These are phyloP conservation scores for Calidris pugnax DNA, from an alignment of 2,113 vertebrate species.

Conservation along the genomic window DNA sequence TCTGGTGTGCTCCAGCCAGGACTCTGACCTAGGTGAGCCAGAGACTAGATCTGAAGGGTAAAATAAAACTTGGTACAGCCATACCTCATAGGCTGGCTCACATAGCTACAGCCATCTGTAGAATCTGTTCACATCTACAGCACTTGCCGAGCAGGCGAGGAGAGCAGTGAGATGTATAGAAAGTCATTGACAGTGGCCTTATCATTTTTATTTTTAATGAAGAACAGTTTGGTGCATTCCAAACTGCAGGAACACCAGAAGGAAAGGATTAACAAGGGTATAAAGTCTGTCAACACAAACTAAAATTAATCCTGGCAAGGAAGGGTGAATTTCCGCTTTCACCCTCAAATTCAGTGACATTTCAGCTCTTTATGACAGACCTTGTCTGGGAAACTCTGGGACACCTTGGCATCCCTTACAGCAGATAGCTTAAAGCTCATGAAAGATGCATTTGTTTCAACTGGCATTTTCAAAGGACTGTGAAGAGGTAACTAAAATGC, in stretches of 20 bases:
- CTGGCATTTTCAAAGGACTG: neutral
- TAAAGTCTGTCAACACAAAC: neutral
- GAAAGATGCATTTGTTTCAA: neutral
- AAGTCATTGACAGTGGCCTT: neutral
- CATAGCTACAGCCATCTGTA: neutral
- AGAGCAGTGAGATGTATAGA: neutral
- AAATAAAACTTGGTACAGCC: neutral
- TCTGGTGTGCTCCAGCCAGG: neutral
- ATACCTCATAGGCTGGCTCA: rapidly evolving
- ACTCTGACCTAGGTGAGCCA: neutral
- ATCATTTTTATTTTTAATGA: neutral
- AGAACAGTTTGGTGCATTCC: neutral
- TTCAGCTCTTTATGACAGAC: neutral
- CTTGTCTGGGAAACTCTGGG: neutral
- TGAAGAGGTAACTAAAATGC: neutral
- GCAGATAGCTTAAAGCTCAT: neutral
- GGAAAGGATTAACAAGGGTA: neutral
- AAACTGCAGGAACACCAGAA: neutral
- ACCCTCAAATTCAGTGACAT: neutral
- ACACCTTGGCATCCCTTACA: neutral
- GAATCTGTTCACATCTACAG: neutral
- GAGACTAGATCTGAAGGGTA: neutral
- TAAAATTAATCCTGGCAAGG: neutral
- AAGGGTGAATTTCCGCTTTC: neutral
- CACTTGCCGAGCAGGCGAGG: neutral